Evolutionary conservation across 1,140 invertebrate genomes (phyloP), one percentile per base, ranked within the genome.

Genomic region (Laupala kohalensis): DNA sequence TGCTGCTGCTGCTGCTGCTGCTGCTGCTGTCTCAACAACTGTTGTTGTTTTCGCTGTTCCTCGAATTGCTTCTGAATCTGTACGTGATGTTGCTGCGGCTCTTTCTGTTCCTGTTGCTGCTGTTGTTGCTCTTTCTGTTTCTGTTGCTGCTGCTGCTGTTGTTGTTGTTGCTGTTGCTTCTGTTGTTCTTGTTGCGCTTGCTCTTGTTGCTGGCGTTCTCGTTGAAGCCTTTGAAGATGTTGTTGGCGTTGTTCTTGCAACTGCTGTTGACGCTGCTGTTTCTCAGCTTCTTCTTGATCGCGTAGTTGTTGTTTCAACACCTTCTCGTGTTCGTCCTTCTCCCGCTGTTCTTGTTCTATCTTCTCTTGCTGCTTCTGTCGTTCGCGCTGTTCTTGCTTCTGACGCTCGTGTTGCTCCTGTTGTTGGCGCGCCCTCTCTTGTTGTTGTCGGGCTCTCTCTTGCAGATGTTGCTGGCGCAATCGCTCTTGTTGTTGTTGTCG

Each of bases 1-100:
- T 73, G 63, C 26, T 30, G 73, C 78, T 80, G 69, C 81, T 80
- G 68, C 78, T 69, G 29, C 27, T 63, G 71, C 25, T 28, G 26
- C 23, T 69, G 74, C 67, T 29, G 24, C 53, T 53, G 69, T 25
- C 15, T 64, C 29, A 28, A 29, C 27, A 4, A 63, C 25, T 64
- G 69, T 64, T 69, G 62, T 62, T 28, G 68, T 53, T 71, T 23
- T n/a, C 64, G 67, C 37, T 72, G 25, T 26, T 25, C 9, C 26
- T 72, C 37, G 5, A 66, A 30, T 28, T 28, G 64, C 30, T 23
- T 19, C 9, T 69, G 67, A 29, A 29, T 69, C 6, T 67, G 64
- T n/a, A 5, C 6, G 5, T 67, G 66, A 15, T 69, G 67, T 25
- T 19, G n/a, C 24, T 72, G 68, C 29, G 27, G 25, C 27, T 69